Evolutionary conservation across 2,113 vertebrate genomes (phyloP), one percentile per base, ranked within the genome.

Genomic region (Centropus unirufus): DNA sequence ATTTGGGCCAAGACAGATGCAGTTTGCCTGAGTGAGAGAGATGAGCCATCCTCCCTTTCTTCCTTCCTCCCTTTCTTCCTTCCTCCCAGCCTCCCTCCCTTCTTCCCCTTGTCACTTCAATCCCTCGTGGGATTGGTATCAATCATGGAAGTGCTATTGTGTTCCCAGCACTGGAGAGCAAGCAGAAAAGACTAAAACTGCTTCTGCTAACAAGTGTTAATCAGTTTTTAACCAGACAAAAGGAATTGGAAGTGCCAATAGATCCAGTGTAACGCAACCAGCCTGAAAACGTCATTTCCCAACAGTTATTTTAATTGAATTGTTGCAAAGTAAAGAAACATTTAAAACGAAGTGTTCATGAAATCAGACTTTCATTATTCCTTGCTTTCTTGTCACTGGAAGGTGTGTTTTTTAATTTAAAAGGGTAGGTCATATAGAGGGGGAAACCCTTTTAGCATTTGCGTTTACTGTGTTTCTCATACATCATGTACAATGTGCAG

Each of bases 61-160:
- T 44, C 26, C 52, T 49, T 7, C 24, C 18, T 3, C 20, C 62
- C 29, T 55, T 18, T 15, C 52, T 27, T 24, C 26, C 52, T 49
- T 8, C 24, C 18, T 3, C 22, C 62, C 14, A 1, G 24, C 66
- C 46, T 19, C 32, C 47, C 66, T n/a, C 20, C 46, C 14, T 26
- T 24, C 78, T 52, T 57, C 52, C 10, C 52, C 1, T 0, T 1
- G 34, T 27, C 47, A 20, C 59, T 69, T 62, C 61, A 54, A 0
- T 46, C 29, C 39, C 29, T 5, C 2, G 6, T 11, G 81, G n/a
- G n/a, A n/a, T n/a, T n/a, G n/a, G n/a, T n/a, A n/a, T 29, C 32
- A 16, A 0, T 34, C 24, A 5, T 5, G 24, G 63, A 32, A 32
- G 8, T 12, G 16, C 1, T 22, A 17, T 4, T 57, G 44, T 47